phyloP scores from a whole-genome alignment of 2,113 vertebrate genomes.

The Deroptyus accipitrinus region DNA sequence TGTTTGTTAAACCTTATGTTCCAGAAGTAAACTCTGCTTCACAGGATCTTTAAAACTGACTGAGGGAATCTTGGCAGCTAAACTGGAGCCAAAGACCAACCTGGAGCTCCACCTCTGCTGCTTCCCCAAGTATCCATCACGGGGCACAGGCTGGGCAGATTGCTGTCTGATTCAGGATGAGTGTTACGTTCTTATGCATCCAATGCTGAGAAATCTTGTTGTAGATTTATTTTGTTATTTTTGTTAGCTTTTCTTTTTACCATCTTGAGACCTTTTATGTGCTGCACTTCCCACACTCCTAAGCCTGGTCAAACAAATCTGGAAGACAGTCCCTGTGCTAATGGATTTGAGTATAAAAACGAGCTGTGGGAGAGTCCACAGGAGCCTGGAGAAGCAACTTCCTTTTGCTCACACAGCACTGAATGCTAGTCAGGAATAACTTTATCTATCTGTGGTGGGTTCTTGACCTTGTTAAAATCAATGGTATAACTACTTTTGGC shows the following conservation, averaged over 20 bases:
- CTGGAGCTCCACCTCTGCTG: background rate
- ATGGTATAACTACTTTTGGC: background rate
- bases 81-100: background rate
- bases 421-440: background rate
- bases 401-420: background rate
- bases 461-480: constrained; percentile 53
- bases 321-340: background rate
- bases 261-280: background rate
- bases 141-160: background rate
- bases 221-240: background rate
- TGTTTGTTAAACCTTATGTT: background rate
- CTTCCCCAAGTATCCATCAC: background rate
- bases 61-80: background rate
- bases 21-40: background rate
- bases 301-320: background rate
- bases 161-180: background rate
- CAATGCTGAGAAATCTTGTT: background rate
- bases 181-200: background rate
- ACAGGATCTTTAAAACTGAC: background rate
- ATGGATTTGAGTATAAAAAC: background rate
- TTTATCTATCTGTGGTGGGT: constrained; percentile 23
- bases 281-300: background rate
- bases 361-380: background rate
- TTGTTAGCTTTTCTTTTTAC: background rate
- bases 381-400: background rate